Base-by-base conservation (phyloP, 2,888 invertebrate species). In the Nomada fucata region DNA sequence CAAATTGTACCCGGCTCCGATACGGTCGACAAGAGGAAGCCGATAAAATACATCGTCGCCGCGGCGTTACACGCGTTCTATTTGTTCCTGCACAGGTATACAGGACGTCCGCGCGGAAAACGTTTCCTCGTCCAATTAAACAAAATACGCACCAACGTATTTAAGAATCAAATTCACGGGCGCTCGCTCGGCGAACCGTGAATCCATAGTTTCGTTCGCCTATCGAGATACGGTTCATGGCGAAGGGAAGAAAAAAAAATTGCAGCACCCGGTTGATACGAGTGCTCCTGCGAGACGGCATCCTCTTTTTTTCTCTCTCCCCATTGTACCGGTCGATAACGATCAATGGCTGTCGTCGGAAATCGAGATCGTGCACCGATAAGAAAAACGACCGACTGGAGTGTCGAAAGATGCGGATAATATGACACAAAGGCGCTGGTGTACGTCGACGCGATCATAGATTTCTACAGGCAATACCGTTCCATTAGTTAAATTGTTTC, bases 401-500 rank as follows among this genome's bases (percentile, higher is more conserved):
- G 44, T 26, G 47, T 15, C 53, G 70, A 76, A 84, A 72, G 69
- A 79, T 78, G 68, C 73, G 83, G 81, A 85, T 82, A 78, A 81
- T 83, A 78, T 71, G 68, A 53, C 52, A 69, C 26, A 67, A 79
- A 70, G 53, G 52, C 2, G 0, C 13, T 18, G 44, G 20, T 9
- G 61, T 2, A 50, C 78, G 53, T 26, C 70, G 70, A 44, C 26
- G 61, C 68, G 76, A 79, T 84, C 76, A 63, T 84, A 83, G 79
- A 88, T 74, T 78, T 77, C 75, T 44, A 59, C 78, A 78, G 87
- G 89, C 90, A 89, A 91, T 90, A 91, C 91, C 84, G 85, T 91
- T 92, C 92, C 92, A 92, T 92, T 92, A 92, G 92, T 92, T 92
- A 92, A 92, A 92, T 92, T 92, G 92, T 92, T 92, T 91, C 87